Base-by-base conservation (phyloP, 2,113 vertebrate genomes). In the Synodontis membranacea region DNA sequence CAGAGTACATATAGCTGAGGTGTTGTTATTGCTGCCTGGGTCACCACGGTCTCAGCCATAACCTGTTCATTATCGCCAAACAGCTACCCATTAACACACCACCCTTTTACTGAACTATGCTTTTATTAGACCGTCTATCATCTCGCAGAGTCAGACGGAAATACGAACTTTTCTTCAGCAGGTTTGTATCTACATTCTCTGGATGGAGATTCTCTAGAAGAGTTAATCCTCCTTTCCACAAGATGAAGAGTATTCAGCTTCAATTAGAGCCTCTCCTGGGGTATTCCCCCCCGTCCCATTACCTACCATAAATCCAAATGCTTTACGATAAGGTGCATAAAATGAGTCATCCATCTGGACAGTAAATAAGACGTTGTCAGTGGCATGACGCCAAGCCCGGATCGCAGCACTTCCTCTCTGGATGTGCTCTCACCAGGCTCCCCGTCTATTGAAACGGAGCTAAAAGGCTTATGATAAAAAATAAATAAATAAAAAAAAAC, bases 321-420 rank as follows among this genome's bases (percentile, higher is more conserved):
- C 90, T 95, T 95, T 96, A 96, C 93, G 93, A 95, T 95, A 92
- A 95, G 93, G 92, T 92, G 93, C 92, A 93, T 95, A 94, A 95
- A 95, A 94, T 92, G 93, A 95, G 91, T 93, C 94, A 94, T 94
- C 93, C 93, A 95, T 95, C 93, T 94, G 90, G 91, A 93, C 92
- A 91, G 93, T 95, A 95, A 95, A 95, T 95, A 94, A 95, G 93
- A 93, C 91, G 92, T 92, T 94, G 94, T 94, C 94, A 94, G 91
- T 88, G 91, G 87, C 90, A 91, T 93, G 93, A 94, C 91, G 92
- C 93, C 92, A 91, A 90, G 92, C 90, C 89, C 17, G 58, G 31
- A 90, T 89, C 91, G 87, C 89, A 82, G 90, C 92, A 88, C 89
- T 90, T 89, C 92, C 68, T 58, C 68, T 75, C 66, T 85, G 31